A percentile compares a stretch with the other conserved stretches of the same genome.
Conservation (phyloP, 2,888 invertebrate species). For the Leptopilina drosophilae region DNA sequence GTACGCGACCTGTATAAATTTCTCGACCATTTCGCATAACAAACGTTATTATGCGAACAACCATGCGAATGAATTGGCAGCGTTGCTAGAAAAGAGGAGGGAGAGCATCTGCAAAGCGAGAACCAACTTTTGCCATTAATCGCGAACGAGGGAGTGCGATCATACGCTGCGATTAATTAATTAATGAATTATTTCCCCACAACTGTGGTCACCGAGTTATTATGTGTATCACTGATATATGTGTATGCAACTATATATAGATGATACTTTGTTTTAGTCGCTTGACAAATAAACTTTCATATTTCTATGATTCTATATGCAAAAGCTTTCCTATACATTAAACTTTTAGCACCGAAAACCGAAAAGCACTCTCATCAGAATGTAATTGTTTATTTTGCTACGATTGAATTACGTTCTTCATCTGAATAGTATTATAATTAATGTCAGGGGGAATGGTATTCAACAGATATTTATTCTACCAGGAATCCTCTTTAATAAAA, state of each 20-base stretch:
- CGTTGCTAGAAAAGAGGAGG: slow-evolving; percentile 43
- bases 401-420: no score
- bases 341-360: no score
- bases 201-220: slow-evolving; percentile 20
- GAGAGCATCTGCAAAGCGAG: slow-evolving; percentile 55
- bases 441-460: no score
- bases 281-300: slow-evolving; percentile 25
- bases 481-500: no score
- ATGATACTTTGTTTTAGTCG: slow-evolving; percentile 15
- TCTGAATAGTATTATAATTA: no score
- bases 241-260: background rate
- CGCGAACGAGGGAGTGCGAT: slow-evolving; percentile 53
- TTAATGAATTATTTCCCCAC: slow-evolving; percentile 51
- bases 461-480: no score
- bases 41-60: slow-evolving; percentile 57
- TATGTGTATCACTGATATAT: slow-evolving; percentile 16
- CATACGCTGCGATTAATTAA: slow-evolving; percentile 55
- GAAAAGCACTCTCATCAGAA: no score
- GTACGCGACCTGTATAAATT: slow-evolving; percentile 57
- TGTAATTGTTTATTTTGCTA: no score
- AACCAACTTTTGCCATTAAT: slow-evolving; percentile 57
- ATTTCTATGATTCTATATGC: background rate
- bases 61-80: slow-evolving; percentile 54
- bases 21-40: slow-evolving; percentile 57
- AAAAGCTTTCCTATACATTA: background rate